A percentile compares a stretch with the other conserved stretches of the same genome.
Evolutionary conservation across 2,113 vertebrate genomes (phyloP).

Genomic region (Perca schrenkii): DNA sequence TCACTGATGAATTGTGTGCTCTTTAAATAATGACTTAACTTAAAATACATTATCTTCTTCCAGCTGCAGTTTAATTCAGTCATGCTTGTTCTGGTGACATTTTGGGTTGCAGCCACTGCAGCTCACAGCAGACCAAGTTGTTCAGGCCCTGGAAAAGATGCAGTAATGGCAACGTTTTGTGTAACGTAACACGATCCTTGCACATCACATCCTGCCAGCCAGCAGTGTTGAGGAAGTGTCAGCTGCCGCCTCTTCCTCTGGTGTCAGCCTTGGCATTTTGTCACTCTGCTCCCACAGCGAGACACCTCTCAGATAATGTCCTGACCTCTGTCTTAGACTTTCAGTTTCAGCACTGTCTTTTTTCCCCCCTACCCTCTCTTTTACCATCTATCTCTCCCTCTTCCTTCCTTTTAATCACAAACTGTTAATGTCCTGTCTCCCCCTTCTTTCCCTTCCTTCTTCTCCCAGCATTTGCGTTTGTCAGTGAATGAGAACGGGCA

Average conservation of each 20-base stretch:
- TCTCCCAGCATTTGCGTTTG: constrained; percentile 92
- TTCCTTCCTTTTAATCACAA: not conserved
- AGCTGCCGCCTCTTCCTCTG: constrained; percentile 71
- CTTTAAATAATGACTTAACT: not conserved
- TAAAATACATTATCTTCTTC: not conserved
- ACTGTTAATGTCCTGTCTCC: not conserved
- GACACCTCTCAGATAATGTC: constrained; percentile 49
- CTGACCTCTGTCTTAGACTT: constrained; percentile 52
- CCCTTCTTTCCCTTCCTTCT: not conserved
- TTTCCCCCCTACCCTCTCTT: not conserved
- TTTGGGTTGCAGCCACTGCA: constrained; percentile 13
- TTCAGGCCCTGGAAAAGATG: constrained; percentile 50
- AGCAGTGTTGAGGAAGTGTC: constrained; percentile 64
- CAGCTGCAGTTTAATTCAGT: not conserved
- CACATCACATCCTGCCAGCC: constrained; percentile 72
- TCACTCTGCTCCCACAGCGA: constrained; percentile 40
- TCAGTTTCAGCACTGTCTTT: constrained; percentile 32
- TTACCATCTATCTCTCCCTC: not conserved
- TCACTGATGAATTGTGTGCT: not conserved
- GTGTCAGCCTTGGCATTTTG: constrained; percentile 64
- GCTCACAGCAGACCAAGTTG: constrained; percentile 14
- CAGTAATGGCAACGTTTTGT: constrained; percentile 41
- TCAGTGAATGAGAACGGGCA: constrained; percentile 95
- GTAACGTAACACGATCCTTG: constrained; percentile 62
- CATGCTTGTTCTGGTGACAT: constrained; percentile 8